Evolutionary conservation across 1,140 invertebrate genomes (phyloP).

Genomic region (Pseudoatta argentina): DNA sequence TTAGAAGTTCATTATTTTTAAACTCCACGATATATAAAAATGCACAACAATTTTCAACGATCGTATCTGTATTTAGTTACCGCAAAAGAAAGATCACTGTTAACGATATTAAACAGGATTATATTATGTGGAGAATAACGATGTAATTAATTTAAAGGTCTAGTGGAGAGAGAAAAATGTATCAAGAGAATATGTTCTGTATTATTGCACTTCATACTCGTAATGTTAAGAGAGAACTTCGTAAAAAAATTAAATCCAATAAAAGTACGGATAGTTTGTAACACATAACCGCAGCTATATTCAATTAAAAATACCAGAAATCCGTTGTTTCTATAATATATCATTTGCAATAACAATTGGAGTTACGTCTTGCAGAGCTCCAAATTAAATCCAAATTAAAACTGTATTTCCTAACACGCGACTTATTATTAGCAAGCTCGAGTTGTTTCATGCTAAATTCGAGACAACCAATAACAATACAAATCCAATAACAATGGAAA

Average conservation of each 20-base stretch:
- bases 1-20: background rate
- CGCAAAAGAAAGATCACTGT: conserved; percentile 12
- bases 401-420: background rate
- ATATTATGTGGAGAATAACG: background rate
- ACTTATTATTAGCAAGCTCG: background rate
- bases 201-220: conserved; percentile 2
- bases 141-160: conserved; percentile 14
- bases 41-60: conserved; percentile 3
- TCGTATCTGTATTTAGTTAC: background rate
- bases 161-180: background rate
- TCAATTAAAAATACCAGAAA: conserved; percentile 10
- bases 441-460: conserved; percentile 10
- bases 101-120: background rate
- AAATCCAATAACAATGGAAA: background rate
- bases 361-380: background rate
- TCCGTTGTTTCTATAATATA: background rate
- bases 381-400: background rate
- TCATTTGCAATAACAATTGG: background rate
- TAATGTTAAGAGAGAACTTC: background rate
- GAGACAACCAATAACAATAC: background rate
- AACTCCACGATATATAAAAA: background rate
- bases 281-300: background rate
- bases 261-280: background rate
- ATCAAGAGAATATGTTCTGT: conserved; percentile 3
- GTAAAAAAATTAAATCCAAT: background rate